Base-by-base conservation (phyloP, 1,140 invertebrate species). In the Formica exsecta region DNA sequence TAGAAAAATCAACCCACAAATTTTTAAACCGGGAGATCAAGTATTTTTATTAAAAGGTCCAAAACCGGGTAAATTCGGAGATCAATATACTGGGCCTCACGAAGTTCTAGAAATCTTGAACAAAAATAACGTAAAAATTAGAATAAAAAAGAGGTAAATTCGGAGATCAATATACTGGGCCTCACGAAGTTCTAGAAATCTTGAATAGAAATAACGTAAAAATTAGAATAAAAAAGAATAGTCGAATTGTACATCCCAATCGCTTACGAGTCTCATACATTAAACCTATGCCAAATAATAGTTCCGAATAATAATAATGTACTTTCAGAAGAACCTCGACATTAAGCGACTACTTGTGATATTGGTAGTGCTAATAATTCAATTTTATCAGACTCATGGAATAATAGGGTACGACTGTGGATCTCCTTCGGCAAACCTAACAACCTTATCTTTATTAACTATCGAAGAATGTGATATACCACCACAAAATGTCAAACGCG, bases 71-170 rank as follows among this genome's bases (percentile, higher is more conserved):
- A 86, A 88, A 59, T 74, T 86, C 0, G 32, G 5, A n/a, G 64
- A 84, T 13, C 38, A 71, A 0, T 85, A 87, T 38, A 59, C 74
- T 1, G 80, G 81, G 3, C 84, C 75, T 0, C 41, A 75, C 29
- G 25, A 70, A 70, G 32, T 86, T 0, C 9, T 73, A 22, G 64
- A 86, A 66, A 64, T 89, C 6, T 62, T 86, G 70, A 41, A 41
- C 32, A 22, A 0, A 22, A 22, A 22, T 22, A 22, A 22, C 22
- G 22, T 22, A 22, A 22, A 22, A 22, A 22, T 22, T 22, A 22
- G 22, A 22, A 22, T 51, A 16, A 41, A 68, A 29, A 32, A 71
- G 9, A 74, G 41, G 57, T 51, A 86, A 88, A 59, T 74, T 86
- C 0, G 32, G 5, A n/a, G 64, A 84, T 13, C 38, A 71, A 0